These are phyloP conservation scores for Lacerta agilis DNA, from an alignment of 2,797 vertebrate species.

Conservation along the genomic window DNA sequence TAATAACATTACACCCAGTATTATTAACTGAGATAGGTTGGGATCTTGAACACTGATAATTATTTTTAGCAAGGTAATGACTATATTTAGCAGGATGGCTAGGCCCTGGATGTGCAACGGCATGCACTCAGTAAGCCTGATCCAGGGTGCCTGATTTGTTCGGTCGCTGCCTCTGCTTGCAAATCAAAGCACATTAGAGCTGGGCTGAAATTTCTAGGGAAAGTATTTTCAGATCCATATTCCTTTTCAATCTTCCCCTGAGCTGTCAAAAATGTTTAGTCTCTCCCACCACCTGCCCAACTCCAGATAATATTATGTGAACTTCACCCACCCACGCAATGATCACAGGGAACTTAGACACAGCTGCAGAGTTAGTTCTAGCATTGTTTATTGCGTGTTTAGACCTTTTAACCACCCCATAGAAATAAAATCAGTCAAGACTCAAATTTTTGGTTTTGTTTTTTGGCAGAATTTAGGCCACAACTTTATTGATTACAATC, in stretches of 20 bases:
- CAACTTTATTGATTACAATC: too few species aligned
- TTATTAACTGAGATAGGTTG: not conserved
- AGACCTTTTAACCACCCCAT: too few species aligned
- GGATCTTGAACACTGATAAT: not conserved
- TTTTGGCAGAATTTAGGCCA: too few species aligned
- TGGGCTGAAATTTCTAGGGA: not conserved
- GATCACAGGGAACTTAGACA: not conserved
- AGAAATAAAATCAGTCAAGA: too few species aligned
- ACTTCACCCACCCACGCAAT: not conserved
- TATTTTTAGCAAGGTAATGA: constrained; percentile 2
- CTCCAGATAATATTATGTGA: not conserved
- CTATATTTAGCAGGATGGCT: not conserved
- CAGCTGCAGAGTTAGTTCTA: not conserved
- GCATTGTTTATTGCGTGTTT: not conserved
- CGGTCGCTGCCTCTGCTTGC: not conserved
- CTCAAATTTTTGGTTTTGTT: too few species aligned
- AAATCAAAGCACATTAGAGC: not conserved
- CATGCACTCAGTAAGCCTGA: not conserved
- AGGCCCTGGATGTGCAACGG: not conserved
- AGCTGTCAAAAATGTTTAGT: not conserved
- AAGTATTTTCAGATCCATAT: not conserved
- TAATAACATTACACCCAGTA: not conserved
- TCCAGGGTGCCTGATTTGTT: not conserved
- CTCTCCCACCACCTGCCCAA: not conserved
- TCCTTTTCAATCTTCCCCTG: not conserved